These are phyloP conservation scores for Xestia ashworthii DNA, from an alignment of 2,888 invertebrate genomes.

Conservation along the genomic window DNA sequence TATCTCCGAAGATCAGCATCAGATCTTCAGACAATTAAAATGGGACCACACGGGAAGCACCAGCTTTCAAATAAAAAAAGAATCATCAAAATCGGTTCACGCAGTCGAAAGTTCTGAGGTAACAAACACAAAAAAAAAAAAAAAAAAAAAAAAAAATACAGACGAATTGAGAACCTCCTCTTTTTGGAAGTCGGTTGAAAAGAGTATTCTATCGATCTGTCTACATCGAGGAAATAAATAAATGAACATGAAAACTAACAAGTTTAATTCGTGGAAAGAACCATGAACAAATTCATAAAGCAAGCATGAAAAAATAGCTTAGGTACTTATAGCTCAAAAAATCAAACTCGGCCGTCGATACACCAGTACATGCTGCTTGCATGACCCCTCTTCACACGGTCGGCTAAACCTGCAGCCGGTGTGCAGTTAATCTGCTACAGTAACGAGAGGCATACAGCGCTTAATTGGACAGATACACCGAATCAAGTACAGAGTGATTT, in stretches of 20 bases:
- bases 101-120: too few species aligned
- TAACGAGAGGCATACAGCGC: constrained; percentile 64
- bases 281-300: neutral
- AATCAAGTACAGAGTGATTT: constrained; percentile 53
- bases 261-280: neutral
- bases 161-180: too few species aligned
- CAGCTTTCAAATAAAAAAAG: too few species aligned
- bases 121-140: too few species aligned
- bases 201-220: too few species aligned
- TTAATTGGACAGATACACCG: constrained; percentile 66
- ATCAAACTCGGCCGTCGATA: neutral
- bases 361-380: neutral
- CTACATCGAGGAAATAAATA: neutral
- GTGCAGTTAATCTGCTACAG: constrained; percentile 61
- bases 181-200: too few species aligned
- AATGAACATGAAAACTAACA: neutral
- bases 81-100: too few species aligned
- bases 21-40: too few species aligned
- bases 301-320: neutral
- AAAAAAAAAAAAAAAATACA: too few species aligned
- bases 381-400: neutral
- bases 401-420: constrained; percentile 17
- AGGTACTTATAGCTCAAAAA: neutral
- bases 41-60: too few species aligned
- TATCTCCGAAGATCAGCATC: too few species aligned